Evolutionary conservation across 64 coral and sea anemone species (phyloP), one percentile per base, ranked within the genome.

Genomic region (Pachyseris speciosa): DNA sequence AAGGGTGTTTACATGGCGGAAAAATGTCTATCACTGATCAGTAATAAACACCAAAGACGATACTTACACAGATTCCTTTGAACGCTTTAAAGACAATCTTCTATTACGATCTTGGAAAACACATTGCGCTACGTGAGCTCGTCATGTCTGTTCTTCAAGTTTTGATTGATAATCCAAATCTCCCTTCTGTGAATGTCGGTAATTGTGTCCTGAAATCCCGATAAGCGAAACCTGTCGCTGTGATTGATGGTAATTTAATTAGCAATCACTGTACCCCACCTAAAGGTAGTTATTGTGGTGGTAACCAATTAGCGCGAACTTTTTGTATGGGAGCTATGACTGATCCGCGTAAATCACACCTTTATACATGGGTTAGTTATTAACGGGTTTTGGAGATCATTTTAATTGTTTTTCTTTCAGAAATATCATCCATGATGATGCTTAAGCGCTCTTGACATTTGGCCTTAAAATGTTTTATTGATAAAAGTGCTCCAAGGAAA

Each of bases 171-270:
- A 22, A 80, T 80, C 52, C 33, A 80, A 80, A 36, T 55, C 47
- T 53, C 47, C 48, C 47, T 34, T 55, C 30, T 36, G 16, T 34
- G 17, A 6, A 51, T 8, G 33, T 32, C 44, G 29, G 44, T 77
- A 31, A 51, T 77, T 52, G 44, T 77, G 50, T 77, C 12, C 26
- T 44, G 33, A 78, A 61, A 25, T 77, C 38, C 55, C 47, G 71
- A 48, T 32, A 47, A 85, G 63, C 28, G 64, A 42, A 44, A 85
- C 11, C 27, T 88, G 71, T 88, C 71, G 60, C 58, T 44, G 19
- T 88, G 71, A 88, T 88, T 49, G 86, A 88, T 88, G 37, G 86
- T 76, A 88, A 88, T 75, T 88, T 88, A 88, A 88, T 88, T 88
- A 88, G 71, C 75, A 44, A 37, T n/a, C 19, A 77, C 52, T 60